Percentiles rank a stretch among this genome's conserved stretches.
phyloP scores from a whole-genome alignment of 2,797 vertebrate genomes.

The Xenops minutus region DNA sequence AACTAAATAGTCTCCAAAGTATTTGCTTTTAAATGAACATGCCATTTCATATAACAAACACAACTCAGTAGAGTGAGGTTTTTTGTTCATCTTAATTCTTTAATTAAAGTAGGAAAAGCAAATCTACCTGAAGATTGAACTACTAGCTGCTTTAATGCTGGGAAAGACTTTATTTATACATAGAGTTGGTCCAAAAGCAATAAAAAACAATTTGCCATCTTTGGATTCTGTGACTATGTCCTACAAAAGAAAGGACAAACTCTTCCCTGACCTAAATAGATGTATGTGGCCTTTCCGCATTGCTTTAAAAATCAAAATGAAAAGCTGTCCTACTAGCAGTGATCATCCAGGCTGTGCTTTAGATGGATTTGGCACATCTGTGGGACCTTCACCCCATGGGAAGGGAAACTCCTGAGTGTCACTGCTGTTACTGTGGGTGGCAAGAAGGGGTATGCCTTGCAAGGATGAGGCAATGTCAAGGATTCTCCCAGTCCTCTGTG shows the following conservation, averaged over 20 bases:
- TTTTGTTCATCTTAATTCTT: not conserved
- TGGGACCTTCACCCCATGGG: not conserved
- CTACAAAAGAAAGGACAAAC: not conserved
- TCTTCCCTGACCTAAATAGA: not conserved
- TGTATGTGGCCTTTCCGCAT: not conserved
- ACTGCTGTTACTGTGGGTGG: not conserved
- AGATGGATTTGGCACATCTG: not conserved
- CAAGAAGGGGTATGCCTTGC: not conserved
- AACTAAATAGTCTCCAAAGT: not conserved
- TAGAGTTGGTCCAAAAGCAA: not conserved
- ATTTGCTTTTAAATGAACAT: constrained; percentile 21
- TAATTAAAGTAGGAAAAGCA: not conserved
- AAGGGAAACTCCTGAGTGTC: not conserved
- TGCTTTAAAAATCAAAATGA: not conserved
- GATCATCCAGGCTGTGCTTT: not conserved
- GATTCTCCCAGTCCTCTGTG: fast-evolving
- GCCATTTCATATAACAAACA: not conserved
- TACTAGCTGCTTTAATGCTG: not conserved
- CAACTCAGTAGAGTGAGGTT: not conserved
- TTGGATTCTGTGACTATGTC: not conserved
- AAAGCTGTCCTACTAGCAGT: not conserved
- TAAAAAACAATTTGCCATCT: not conserved
- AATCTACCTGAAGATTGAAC: not conserved
- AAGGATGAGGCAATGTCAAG: not conserved
- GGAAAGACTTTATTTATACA: not conserved